Conservation (phyloP, 1,140 invertebrate genomes). For the Pachypeltis micranthus region DNA sequence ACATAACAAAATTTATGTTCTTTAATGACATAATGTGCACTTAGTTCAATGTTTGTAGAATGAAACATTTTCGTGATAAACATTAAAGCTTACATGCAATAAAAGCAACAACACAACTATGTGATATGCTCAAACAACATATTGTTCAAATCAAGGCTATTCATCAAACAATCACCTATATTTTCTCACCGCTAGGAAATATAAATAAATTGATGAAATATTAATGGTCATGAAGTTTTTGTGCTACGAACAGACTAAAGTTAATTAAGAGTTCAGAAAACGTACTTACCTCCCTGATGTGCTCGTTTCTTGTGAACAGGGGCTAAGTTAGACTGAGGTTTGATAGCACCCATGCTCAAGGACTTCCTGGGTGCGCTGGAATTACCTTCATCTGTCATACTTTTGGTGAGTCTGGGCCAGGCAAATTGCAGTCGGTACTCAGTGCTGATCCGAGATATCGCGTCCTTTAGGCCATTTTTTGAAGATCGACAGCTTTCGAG, state of each 20-base stretch:
- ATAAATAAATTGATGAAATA: too few species aligned
- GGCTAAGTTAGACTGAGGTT: constrained; percentile 26
- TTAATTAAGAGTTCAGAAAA: constrained; percentile 32
- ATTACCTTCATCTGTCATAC: constrained; percentile 19
- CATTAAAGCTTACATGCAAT: background rate
- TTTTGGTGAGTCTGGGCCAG: constrained; percentile 50
- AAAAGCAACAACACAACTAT: background rate
- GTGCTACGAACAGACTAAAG: background rate
- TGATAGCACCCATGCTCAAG: constrained; percentile 72
- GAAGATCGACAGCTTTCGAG: constrained; percentile 29
- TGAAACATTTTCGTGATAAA: background rate
- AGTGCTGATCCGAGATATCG: constrained; percentile 62
- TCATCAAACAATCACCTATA: too few species aligned
- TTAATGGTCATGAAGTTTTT: background rate
- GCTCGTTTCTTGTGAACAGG: constrained; percentile 52
- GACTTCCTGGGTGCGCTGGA: constrained; percentile 53
- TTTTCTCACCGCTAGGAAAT: too few species aligned
- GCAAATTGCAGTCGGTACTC: constrained; percentile 81
- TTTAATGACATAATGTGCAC: too few species aligned
- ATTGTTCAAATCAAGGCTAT: too few species aligned
- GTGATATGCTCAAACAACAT: too few species aligned
- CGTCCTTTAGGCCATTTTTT: constrained; percentile 48
- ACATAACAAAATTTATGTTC: too few species aligned
- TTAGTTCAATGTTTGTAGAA: too few species aligned
- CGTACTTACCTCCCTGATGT: constrained; percentile 24